phyloP scores from a whole-genome alignment of 2,888 invertebrate genomes.

The Dryomyza anilis region DNA sequence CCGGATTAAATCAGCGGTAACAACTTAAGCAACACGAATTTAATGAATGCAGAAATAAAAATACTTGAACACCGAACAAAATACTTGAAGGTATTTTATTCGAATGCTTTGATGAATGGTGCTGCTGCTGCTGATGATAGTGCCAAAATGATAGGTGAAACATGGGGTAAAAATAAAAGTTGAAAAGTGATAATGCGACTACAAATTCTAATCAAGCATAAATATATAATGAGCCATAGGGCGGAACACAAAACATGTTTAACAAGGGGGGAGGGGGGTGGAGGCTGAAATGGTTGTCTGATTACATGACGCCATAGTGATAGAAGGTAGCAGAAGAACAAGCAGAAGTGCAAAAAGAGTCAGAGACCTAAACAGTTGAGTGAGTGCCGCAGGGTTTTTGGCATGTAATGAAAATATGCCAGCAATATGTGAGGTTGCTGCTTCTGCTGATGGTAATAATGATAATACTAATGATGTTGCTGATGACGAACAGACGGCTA shows the following conservation, averaged over 20 bases:
- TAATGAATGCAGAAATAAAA: neutral
- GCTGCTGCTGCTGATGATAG: constrained; percentile 1
- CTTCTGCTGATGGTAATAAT: neutral
- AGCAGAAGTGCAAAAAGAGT: neutral
- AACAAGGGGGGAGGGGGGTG: neutral
- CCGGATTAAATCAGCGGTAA: constrained; percentile 9
- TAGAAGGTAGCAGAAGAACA: neutral
- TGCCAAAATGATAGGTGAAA: neutral
- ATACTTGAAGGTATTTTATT: too few relatives aligned
- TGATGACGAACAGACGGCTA: neutral
- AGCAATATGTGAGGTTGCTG: neutral
- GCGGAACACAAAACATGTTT: neutral
- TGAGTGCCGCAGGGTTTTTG: neutral
- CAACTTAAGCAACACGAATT: neutral
- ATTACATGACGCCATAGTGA: neutral
- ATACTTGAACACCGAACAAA: too few relatives aligned
- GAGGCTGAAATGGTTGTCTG: neutral
- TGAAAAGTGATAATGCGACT: neutral
- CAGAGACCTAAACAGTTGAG: neutral
- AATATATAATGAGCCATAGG: constrained; percentile 7
- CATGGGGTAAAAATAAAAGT: neutral
- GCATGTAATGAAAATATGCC: neutral
- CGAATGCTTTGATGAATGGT: too few relatives aligned
- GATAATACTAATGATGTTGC: neutral
- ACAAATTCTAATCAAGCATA: constrained; percentile 20